Percentiles rank a stretch among this genome's conserved stretches.
Evolutionary conservation across 2,797 vertebrate genomes (phyloP).

Genomic region (Hyperoplus immaculatus): DNA sequence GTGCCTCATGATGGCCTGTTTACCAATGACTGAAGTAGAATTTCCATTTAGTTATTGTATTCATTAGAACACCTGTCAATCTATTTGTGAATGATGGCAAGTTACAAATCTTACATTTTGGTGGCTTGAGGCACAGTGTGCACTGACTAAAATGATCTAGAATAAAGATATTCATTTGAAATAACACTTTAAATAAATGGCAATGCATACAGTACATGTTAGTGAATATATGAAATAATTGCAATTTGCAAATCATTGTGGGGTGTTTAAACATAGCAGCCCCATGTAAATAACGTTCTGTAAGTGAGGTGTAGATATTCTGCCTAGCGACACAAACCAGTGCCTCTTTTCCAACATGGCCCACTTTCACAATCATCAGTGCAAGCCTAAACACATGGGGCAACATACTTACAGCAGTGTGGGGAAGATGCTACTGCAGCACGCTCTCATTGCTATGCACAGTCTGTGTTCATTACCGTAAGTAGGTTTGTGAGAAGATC

Average conservation of each 20-base stretch:
- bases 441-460: conserved; percentile 1
- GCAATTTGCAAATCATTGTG: not conserved
- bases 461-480: too few species aligned
- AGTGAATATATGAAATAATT: not conserved
- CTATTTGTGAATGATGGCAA: not conserved
- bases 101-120: not conserved
- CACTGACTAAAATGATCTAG: not conserved
- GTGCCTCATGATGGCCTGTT: not conserved
- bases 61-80: not conserved
- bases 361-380: conserved; percentile 57
- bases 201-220: not conserved
- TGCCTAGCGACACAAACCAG: conserved; percentile 70
- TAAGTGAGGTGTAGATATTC: conserved; percentile 44
- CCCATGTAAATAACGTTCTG: too few species aligned
- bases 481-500: not conserved
- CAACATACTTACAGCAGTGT: conserved; percentile 13
- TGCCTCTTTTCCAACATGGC: conserved; percentile 24
- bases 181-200: not conserved
- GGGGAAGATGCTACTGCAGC: conserved; percentile 16
- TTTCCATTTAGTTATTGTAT: not conserved
- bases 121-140: not conserved
- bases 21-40: too few species aligned
- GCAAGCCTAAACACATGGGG: conserved; percentile 28
- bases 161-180: not conserved
- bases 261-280: conserved; percentile 12